Conservation (phyloP, 1,140 invertebrate genomes). For the Ceratina japonica region DNA sequence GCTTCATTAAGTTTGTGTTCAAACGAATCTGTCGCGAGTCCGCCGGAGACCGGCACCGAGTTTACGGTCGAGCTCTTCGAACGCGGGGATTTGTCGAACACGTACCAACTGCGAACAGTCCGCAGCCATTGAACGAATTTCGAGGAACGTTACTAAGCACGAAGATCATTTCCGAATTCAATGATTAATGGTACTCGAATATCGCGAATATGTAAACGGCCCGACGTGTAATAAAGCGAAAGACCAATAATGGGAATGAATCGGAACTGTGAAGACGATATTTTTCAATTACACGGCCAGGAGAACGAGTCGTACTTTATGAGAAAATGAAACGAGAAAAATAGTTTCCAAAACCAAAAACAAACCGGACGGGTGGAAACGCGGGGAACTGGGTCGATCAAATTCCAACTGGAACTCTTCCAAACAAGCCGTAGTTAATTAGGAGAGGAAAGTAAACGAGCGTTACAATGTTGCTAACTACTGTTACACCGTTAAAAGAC, state of each 20-base stretch:
- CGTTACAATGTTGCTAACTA: background rate
- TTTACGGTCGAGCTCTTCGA: too few species aligned
- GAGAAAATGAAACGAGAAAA: too few species aligned
- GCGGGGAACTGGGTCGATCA: background rate
- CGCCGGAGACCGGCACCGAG: background rate
- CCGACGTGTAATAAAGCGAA: too few species aligned
- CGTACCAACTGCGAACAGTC: background rate
- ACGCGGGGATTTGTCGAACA: background rate
- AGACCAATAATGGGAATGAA: too few species aligned
- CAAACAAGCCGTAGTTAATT: background rate
- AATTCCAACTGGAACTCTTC: slow-evolving; percentile 11
- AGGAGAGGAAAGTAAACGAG: background rate
- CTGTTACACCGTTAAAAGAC: background rate
- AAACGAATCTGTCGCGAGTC: background rate
- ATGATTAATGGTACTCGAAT: background rate
- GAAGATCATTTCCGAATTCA: background rate
- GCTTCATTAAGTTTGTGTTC: background rate
- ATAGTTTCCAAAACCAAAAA: background rate
- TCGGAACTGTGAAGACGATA: too few species aligned
- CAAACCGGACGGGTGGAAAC: too few species aligned
- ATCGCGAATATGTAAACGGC: too few species aligned
- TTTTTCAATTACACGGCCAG: too few species aligned
- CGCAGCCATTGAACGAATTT: too few species aligned
- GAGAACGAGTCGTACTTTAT: too few species aligned
- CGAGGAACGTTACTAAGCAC: background rate